Conservation (phyloP, 2,797 vertebrate species). For the Malacoraja senta region DNA sequence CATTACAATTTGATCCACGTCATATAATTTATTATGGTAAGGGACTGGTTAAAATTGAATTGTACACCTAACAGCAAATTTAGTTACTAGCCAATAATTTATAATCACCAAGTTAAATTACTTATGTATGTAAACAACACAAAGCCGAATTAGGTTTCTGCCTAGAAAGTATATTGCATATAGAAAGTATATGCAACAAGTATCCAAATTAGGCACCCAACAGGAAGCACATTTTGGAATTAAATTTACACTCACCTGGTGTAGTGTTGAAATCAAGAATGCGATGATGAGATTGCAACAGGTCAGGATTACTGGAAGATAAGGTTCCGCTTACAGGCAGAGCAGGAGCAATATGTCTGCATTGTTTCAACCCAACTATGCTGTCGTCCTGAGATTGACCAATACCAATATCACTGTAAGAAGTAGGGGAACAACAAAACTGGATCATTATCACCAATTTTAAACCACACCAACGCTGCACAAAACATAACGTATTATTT, state of each 20-base stretch:
- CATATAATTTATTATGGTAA: neutral
- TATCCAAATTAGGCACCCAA: neutral
- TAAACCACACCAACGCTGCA: neutral
- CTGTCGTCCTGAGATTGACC: conserved; percentile 97
- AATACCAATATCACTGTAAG: conserved; percentile 79
- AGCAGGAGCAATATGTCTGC: conserved; percentile 85
- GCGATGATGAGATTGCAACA: conserved; percentile 92
- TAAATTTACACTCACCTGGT: conserved; percentile 67
- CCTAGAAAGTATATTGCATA: neutral
- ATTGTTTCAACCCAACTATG: conserved; percentile 92
- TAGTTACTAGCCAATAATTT: neutral
- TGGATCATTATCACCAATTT: neutral
- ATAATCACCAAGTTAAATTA: neutral
- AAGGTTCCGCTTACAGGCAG: conserved; percentile 89
- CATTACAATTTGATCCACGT: neutral
- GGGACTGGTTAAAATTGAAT: neutral
- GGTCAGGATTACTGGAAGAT: conserved; percentile 94
- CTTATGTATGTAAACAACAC: neutral
- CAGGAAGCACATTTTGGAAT: neutral
- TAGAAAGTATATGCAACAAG: neutral
- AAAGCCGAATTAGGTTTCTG: neutral
- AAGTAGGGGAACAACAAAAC: conserved; percentile 39
- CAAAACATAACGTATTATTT: neutral
- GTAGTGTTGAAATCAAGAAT: conserved; percentile 95
- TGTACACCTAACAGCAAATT: neutral